Conservation (phyloP, 2,797 vertebrate species). For the Coracias cyanogaster region DNA sequence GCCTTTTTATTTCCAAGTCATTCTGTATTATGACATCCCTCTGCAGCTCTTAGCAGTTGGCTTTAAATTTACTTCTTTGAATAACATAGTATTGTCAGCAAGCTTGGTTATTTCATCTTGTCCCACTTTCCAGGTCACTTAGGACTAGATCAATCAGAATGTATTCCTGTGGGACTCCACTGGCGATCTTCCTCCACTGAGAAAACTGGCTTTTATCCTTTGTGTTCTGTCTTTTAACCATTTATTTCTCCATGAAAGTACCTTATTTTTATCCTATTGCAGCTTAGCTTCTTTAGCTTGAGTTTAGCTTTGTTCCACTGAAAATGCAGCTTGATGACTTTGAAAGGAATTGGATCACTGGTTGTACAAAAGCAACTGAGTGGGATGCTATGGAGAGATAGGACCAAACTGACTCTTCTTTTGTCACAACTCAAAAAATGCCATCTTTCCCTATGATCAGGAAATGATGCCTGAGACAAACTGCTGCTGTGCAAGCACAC, state of each 20-base stretch:
- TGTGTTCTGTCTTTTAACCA: not conserved
- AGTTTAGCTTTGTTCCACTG: not conserved
- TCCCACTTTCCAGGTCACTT: not conserved
- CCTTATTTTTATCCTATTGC: not conserved
- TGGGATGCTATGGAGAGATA: not conserved
- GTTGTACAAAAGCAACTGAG: not conserved
- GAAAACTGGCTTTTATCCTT: not conserved
- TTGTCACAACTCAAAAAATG: not conserved
- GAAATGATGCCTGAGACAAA: not conserved
- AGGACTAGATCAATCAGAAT: not conserved
- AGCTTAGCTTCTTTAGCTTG: not conserved
- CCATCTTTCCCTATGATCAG: not conserved
- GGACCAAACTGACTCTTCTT: not conserved
- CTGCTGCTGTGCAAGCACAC: not conserved
- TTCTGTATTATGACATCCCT: not conserved
- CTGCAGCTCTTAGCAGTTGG: constrained; percentile 20
- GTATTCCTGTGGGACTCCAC: not conserved
- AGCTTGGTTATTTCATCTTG: constrained; percentile 1
- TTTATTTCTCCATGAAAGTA: not conserved
- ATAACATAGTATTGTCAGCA: constrained; percentile 10
- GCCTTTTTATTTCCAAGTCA: constrained; percentile 45
- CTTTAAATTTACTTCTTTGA: constrained; percentile 13
- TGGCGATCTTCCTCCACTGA: not conserved
- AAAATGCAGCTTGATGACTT: not conserved
- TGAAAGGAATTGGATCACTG: not conserved